Evolutionary conservation across 2,888 invertebrate species (phyloP), one percentile per base, ranked within the genome.

Genomic region (Oscheius onirici): DNA sequence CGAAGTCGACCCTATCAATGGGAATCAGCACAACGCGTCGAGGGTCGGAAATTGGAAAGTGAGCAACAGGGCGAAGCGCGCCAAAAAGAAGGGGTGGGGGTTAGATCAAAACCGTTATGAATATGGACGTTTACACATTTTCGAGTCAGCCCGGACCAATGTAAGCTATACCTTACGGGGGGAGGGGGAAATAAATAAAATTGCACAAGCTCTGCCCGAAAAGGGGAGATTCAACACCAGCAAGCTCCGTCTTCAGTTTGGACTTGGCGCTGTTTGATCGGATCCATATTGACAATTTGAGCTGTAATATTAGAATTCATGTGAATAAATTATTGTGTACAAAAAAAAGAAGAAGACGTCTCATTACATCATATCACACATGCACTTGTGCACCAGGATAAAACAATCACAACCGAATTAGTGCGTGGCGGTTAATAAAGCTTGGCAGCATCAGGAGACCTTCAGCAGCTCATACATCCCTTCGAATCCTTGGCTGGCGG

Each of bases 231-330:
- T 77, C 74, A 87, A 73, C 87, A 87, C 86, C 86, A 87, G 72
- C 87, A 87, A 20, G 83, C 73, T 26, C 87, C 87, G 17, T 87
- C 87, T 8, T 87, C 87, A 17, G 86, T 86, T 49, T 83, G 81
- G 57, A 87, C 84, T 69, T 87, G 85, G 26, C 85, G 80, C 54
- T 83, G 85, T 63, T 83, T 83, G 72, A 86, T 85, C 22, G 86
- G 86, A 26, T 86, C 86, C 78, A 86, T 85, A 72, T 83, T 85
- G 52, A 85, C 83, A 41, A 84, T 81, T 54, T 81, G 82, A 66
- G 82, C 83, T 84, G 75, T 41, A 82, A 55, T n/a, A n/a, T n/a
- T n/a, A n/a, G n/a, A 55, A 58, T 10, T 3, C 6, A 34, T 34
- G 34, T 34, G 34, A 34, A 34, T 34, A 34, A 28, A 51, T 44